Base-by-base conservation (phyloP, 2,888 invertebrate genomes). In the Caenorhabditis imperialis region DNA sequence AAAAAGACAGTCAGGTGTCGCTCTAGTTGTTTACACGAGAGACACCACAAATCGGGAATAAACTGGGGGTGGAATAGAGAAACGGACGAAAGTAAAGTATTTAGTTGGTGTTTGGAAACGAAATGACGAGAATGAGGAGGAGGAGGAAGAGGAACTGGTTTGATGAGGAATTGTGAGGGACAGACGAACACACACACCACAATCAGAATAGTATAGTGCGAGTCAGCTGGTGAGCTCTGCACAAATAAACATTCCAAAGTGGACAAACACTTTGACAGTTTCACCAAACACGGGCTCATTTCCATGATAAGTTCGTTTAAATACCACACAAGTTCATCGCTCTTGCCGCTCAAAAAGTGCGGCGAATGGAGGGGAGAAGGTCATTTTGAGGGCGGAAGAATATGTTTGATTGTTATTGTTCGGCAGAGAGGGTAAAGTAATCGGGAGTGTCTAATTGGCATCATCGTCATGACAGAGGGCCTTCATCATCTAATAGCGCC, bases 381-480 rank as follows among this genome's bases (percentile, higher is more conserved):
- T 65, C 65, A 50, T 57, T 57, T 65, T 50, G 55, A 50, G 40
- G 40, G 30, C n/a, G 42, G 23, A 30, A 7, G 40, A 40, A 55
- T 65, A 55, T 65, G 65, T 65, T 65, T 65, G 65, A 65, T 57
- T 65, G 65, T 65, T 65, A 65, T 65, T 65, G 57, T 65, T 55
- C 42, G 42, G 42, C n/a, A 45, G 55, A 45, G n/a, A n/a, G n/a
- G n/a, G n/a, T n/a, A 55, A 57, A 50, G 57, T 65, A 65, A 65
- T 57, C 50, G 55, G 57, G 57, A 65, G 44, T 50, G 42, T 55
- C 63, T 57, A 65, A 65, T 65, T 55, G 65, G 47, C 40, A 47
- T 47, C 47, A 47, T 47, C 38, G 54, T 40, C 25, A 53, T n/a
- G n/a, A n/a, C n/a, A n/a, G n/a, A n/a, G n/a, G n/a, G n/a, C n/a